Base-by-base conservation (phyloP, 2,888 invertebrate species). In the Chromoteleia sp. region DNA sequence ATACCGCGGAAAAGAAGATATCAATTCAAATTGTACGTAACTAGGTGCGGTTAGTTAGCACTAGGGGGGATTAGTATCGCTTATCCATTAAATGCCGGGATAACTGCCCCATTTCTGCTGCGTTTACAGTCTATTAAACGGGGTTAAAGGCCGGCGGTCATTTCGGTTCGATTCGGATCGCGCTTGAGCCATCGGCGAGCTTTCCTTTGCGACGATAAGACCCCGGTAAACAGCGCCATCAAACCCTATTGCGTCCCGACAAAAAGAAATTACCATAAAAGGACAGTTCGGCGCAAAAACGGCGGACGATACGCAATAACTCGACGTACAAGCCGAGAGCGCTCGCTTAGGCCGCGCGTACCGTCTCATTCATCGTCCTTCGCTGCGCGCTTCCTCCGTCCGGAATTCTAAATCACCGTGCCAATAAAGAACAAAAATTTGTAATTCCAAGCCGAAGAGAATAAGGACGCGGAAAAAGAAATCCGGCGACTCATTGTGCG, bases 401-500 rank as follows among this genome's bases (percentile, higher is more conserved):
- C 81, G 82, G 79, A 77, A 83, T 83, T 84, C 83, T 86, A 85
- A 86, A 86, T 86, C 86, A 86, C 76, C 71, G 74, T 76, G 82
- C 85, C 85, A 85, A 86, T 85, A 84, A 63, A 63, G 73, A 76
- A 73, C 81, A 74, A 83, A 83, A 82, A 90, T 90, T 90, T 89
- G 90, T 90, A 89, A 90, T 90, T 89, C 89, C 87, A 85, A 85
- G 78, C 83, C 85, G 82, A 86, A 83, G 86, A 86, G 86, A 86
- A 89, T 86, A 86, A 87, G 86, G 84, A 84, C 71, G 74, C 84
- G 87, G 81, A 81, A 84, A 87, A 89, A 89, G 88, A 89, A 89
- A 89, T 89, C 88, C 88, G 88, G 86, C 83, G 84, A 82, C 85
- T 87, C 88, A 90, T 90, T 90, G 90, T 90, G 86, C 85, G 84